These are phyloP conservation scores for Eupsilia transversa DNA, from an alignment of 2,888 invertebrate species.

Conservation along the genomic window DNA sequence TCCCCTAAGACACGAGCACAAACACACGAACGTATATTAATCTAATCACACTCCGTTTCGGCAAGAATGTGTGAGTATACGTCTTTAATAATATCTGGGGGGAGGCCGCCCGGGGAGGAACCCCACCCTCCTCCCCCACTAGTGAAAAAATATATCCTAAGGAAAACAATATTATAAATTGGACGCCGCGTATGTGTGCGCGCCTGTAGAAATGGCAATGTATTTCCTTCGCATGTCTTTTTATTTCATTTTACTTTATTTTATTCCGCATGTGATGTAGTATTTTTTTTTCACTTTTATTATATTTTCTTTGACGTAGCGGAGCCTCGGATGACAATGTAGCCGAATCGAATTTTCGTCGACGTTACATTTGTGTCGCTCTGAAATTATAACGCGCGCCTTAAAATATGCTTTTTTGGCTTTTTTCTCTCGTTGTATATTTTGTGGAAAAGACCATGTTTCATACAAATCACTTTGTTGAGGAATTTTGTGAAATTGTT, in stretches of 20 bases:
- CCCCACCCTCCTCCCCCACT: slow-evolving; percentile 79
- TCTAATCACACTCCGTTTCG: slow-evolving; percentile 89
- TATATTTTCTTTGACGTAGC: slow-evolving; percentile 76
- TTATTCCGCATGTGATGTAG: slow-evolving; percentile 85
- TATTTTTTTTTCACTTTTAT: slow-evolving; percentile 83
- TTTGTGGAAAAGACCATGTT: slow-evolving; percentile 51
- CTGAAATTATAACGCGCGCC: slow-evolving; percentile 64
- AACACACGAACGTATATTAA: slow-evolving; percentile 85
- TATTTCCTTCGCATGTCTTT: slow-evolving; percentile 83
- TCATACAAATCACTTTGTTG: slow-evolving; percentile 59
- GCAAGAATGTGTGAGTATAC: slow-evolving; percentile 89
- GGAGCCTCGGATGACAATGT: slow-evolving; percentile 67
- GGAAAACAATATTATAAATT: slow-evolving; percentile 91
- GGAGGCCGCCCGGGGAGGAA: slow-evolving; percentile 66
- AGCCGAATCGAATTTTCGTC: slow-evolving; percentile 67
- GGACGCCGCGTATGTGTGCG: slow-evolving; percentile 81
- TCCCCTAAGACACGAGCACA: slow-evolving; percentile 68
- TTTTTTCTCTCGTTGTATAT: slow-evolving; percentile 45
- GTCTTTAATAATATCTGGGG: slow-evolving; percentile 91
- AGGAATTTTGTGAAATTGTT: slow-evolving; percentile 34
- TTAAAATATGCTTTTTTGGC: slow-evolving; percentile 65
- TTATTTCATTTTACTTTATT: slow-evolving; percentile 88
- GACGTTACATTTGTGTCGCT: slow-evolving; percentile 56
- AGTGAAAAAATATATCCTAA: slow-evolving; percentile 90
- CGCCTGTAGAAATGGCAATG: slow-evolving; percentile 76